Conservation (phyloP, 2,888 invertebrate genomes). For the Zonitis immaculata region DNA sequence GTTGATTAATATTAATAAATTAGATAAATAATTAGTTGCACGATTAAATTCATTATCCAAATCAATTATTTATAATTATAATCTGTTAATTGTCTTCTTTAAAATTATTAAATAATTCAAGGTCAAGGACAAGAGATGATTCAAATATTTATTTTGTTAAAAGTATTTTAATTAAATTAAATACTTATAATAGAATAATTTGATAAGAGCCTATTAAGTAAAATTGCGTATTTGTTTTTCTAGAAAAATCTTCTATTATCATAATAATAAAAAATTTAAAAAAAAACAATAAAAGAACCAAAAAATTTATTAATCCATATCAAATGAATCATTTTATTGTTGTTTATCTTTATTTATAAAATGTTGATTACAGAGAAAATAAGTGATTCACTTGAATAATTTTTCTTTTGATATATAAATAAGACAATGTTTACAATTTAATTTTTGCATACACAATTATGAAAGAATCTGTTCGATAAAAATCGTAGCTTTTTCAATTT, state of each 20-base stretch:
- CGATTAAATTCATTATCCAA: too few species aligned
- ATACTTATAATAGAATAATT: neutral
- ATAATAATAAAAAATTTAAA: too few species aligned
- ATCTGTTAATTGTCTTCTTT: neutral
- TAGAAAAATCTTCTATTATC: neutral
- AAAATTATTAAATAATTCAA: neutral
- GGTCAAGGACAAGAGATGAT: neutral
- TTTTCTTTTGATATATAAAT: too few species aligned
- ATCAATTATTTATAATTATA: too few species aligned
- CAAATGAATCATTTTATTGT: neutral
- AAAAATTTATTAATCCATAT: neutral
- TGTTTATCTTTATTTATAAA: neutral
- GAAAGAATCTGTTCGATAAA: too few species aligned
- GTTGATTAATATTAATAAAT: too few species aligned
- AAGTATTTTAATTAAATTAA: too few species aligned
- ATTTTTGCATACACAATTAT: too few species aligned
- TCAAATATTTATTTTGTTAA: too few species aligned
- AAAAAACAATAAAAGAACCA: neutral
- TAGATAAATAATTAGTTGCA: too few species aligned
- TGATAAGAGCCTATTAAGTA: neutral
- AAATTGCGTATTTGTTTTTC: neutral
- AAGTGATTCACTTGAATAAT: neutral
- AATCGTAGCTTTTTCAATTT: too few species aligned
- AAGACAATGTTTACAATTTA: too few species aligned
- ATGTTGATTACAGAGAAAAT: neutral